Conservation (phyloP, 2,113 vertebrate species). For the Camarhynchus parvulus region DNA sequence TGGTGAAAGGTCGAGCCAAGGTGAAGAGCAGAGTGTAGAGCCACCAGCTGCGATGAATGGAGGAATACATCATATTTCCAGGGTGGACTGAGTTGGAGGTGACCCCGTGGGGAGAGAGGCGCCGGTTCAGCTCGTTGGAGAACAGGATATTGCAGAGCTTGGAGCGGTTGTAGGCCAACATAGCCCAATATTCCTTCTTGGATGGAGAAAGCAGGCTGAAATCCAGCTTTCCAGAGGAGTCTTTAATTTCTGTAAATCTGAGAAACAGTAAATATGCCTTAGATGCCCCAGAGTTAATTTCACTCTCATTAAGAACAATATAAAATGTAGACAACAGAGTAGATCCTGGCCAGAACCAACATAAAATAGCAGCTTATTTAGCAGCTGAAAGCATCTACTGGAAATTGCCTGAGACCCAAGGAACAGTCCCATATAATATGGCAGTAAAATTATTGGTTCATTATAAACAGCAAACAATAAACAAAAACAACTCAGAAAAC, state of each 20-base stretch:
- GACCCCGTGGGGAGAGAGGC: slow-evolving; percentile 87
- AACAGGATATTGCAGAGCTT: slow-evolving; percentile 96
- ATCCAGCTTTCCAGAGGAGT: slow-evolving; percentile 87
- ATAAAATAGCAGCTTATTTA: not conserved
- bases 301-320: not conserved
- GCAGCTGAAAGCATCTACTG: not conserved
- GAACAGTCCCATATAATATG: not conserved
- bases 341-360: not conserved
- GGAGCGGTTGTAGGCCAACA: slow-evolving; percentile 95
- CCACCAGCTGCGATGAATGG: slow-evolving; percentile 92
- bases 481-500: not conserved
- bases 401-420: not conserved
- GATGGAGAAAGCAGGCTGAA: slow-evolving; percentile 85
- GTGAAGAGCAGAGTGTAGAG: slow-evolving; percentile 91
- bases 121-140: slow-evolving; percentile 91
- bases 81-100: slow-evolving; percentile 90
- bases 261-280: not conserved
- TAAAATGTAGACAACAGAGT: not conserved
- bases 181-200: slow-evolving; percentile 91
- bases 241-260: slow-evolving; percentile 92
- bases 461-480: not conserved
- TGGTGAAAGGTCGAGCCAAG: slow-evolving; percentile 93
- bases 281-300: not conserved
- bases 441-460: not conserved
- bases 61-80: slow-evolving; percentile 95